Evolutionary conservation across 2,888 invertebrate genomes (phyloP), one percentile per base, ranked within the genome.

Genomic region (Anorthoa munda): DNA sequence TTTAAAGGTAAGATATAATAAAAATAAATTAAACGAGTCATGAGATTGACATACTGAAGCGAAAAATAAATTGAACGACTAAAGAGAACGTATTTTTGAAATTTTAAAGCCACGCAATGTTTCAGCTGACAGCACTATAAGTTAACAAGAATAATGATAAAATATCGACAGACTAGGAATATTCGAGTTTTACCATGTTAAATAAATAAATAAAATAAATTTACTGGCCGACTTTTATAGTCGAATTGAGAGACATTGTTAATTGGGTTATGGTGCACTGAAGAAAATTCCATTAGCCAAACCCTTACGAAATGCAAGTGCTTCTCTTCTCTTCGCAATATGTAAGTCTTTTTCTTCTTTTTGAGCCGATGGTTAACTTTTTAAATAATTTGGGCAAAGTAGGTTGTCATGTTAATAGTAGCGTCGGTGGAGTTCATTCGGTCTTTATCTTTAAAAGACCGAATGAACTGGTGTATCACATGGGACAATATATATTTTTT

Each of bases 61-160:
- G 21, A 74, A 74, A 83, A 72, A 67, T 66, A 66, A 70, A 80
- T 83, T 79, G 66, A 53, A 51, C 2, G 9, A 65, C 5, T n/a
- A 46, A 58, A 66, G 17, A 9, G 11, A 69, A 67, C 65, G 4
- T 65, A n/a, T 66, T 71, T 72, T 69, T 66, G 0, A 50, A 23
- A 66, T 61, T 76, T 76, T 60, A 69, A 74, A 69, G 26, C 58
- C 51, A 65, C 7, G n/a, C 60, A 11, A 64, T 73, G 26, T 55
- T 51, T 39, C 61, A 50, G 17, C 58, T 78, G 75, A 72, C 69
- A 76, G 39, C 26, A 69, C 51, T 63, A 18, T 61, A 74, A 68
- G 45, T 67, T 53, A 67, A 74, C 59, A 68, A 70, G 59, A 71
- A 31, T 61, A 66, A 70, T 39, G 60, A 66, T 45, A 63, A 79